These are phyloP conservation scores for Psilanteris sp. DNA, from an alignment of 1,140 invertebrate species.

Conservation along the genomic window DNA sequence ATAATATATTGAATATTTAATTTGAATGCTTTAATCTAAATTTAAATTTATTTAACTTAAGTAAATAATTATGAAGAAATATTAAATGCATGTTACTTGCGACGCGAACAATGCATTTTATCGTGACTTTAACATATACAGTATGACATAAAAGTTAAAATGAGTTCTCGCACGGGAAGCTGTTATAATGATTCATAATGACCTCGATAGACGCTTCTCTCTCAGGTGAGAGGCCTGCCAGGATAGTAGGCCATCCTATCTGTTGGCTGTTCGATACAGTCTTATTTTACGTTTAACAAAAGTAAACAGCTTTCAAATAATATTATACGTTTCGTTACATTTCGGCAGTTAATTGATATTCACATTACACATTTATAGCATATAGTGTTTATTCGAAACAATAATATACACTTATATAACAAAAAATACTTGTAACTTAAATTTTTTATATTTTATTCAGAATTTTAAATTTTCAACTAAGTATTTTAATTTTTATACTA, in stretches of 20 bases:
- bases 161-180: conserved; percentile 63
- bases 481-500: too few relatives aligned
- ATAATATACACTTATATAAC: too few relatives aligned
- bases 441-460: not conserved
- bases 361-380: too few relatives aligned
- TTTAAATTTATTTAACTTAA: conserved; percentile 4
- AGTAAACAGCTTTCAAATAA: conserved; percentile 54
- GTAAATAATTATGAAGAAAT: conserved; percentile 33
- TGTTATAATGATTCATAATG: conserved; percentile 73
- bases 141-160: conserved; percentile 43
- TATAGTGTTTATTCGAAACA: too few relatives aligned
- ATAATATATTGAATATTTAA: too few relatives aligned
- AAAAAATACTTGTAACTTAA: too few relatives aligned
- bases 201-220: conserved; percentile 77
- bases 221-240: conserved; percentile 76
- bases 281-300: conserved; percentile 65
- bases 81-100: conserved; percentile 17
- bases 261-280: conserved; percentile 44
- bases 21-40: too few relatives aligned
- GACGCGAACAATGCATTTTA: conserved; percentile 40
- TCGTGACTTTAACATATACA: conserved; percentile 26
- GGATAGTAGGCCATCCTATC: conserved; percentile 77
- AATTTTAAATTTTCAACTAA: not conserved
- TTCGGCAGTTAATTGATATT: too few relatives aligned
- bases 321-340: not conserved